phyloP scores from a whole-genome alignment of 1,140 invertebrate genomes.

The Scaptodrosophila lebanonensis region DNA sequence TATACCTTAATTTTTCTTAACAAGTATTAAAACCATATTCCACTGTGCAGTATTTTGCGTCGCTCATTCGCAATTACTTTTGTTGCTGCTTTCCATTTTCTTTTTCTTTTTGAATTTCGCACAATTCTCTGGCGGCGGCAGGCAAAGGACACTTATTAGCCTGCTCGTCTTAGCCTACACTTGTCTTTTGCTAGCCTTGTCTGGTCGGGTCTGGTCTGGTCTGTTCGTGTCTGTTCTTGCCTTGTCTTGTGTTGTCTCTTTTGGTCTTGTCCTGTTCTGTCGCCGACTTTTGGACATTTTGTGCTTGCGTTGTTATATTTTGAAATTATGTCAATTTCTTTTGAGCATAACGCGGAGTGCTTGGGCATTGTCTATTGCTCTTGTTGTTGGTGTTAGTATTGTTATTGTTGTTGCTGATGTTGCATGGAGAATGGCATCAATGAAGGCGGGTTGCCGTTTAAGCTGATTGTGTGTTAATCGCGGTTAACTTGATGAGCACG shows the following conservation, averaged over 20 bases:
- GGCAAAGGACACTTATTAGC: conserved; percentile 57
- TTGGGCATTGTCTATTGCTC: conserved; percentile 25
- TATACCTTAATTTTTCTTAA: no score
- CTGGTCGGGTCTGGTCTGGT: no score
- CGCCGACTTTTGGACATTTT: conserved; percentile 29
- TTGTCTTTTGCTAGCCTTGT: no score
- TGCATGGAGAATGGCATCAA: background rate
- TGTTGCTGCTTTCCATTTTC: conserved; percentile 27
- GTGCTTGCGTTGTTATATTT: conserved; percentile 39
- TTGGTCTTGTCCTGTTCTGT: conserved; percentile 10
- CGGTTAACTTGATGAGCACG: conserved; percentile 33
- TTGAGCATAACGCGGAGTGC: conserved; percentile 30
- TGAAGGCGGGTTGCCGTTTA: conserved; percentile 38
- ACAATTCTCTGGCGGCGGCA: conserved; percentile 18
- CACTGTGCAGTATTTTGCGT: conserved; percentile 14
- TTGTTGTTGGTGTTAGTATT: no score
- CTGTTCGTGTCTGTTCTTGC: no score
- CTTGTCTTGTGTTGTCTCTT: no score
- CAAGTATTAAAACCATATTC: conserved; percentile 25
- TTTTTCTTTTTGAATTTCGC: conserved; percentile 4
- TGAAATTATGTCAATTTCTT: conserved; percentile 66
- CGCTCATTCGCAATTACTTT: conserved; percentile 46
- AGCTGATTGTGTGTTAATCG: conserved; percentile 60
- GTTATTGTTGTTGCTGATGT: background rate
- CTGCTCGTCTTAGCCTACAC: no score